A percentile compares a stretch with the other conserved stretches of the same genome.
phyloP scores from a whole-genome alignment of 2,113 vertebrate species.

The Oryctolagus cuniculus region DNA sequence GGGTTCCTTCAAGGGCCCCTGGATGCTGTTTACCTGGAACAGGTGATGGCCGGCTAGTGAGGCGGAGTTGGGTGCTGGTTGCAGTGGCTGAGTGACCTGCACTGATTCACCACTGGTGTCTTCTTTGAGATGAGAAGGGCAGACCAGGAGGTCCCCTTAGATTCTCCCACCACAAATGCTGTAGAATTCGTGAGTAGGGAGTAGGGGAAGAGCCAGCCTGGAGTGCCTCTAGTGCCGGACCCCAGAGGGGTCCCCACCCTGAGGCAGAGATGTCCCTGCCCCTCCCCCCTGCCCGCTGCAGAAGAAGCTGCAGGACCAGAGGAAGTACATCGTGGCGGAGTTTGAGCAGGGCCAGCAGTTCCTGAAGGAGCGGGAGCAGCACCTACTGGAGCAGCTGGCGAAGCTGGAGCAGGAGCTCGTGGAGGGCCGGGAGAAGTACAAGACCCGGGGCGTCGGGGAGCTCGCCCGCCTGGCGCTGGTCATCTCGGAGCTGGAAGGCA shows the following conservation, averaged over 20 bases:
- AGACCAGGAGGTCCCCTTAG: not conserved
- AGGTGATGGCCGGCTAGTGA: not conserved
- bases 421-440: accelerated
- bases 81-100: not conserved
- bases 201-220: not conserved
- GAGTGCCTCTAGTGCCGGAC: accelerated
- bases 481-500: constrained; percentile 74
- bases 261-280: accelerated
- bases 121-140: not conserved
- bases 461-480: constrained; percentile 17
- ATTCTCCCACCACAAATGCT: not conserved
- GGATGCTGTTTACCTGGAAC: not conserved
- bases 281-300: not conserved
- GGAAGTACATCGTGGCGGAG: not conserved
- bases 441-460: not conserved
- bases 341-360: constrained; percentile 80
- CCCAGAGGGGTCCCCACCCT: not conserved
- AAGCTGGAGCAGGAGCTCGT: not conserved
- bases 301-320: constrained; percentile 75
- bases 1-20: not conserved
- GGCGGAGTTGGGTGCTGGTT: not conserved
- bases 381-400: constrained; percentile 66
- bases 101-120: accelerated
- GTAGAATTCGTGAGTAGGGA: not conserved
- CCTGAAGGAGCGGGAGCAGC: constrained; percentile 76